Base-by-base conservation (phyloP, 1,140 invertebrate genomes). In the Calliopsis andreniformis region DNA sequence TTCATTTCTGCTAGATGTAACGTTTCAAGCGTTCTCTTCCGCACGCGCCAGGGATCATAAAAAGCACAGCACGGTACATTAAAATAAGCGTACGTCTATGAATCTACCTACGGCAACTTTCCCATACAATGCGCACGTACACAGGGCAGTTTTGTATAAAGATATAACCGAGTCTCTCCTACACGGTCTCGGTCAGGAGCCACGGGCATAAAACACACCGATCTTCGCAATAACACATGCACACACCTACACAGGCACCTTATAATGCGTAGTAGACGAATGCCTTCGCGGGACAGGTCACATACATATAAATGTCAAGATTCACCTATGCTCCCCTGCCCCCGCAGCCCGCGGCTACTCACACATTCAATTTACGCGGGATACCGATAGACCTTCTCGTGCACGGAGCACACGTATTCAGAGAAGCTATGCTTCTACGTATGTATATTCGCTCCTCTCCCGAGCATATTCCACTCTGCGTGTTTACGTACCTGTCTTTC, bases 281-380 rank as follows among this genome's bases (percentile, higher is more conserved):
- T 76, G 55, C 66, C 73, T 69, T 25, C 64, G 43, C 55, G 55
- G 53, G 66, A 76, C 73, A 76, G 66, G 64, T 76, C 73, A 43
- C 64, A 69, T 69, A 76, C 72, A 69, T 76, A 69, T 76, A 76
- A 69, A 76, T 76, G 73, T 76, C 73, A 76, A 51, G 73, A 76
- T 69, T 76, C 73, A 69, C 55, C 73, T 68, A 68, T 76, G 51
- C 69, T 56, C 45, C 43, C n/a, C 16, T 12, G 5, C 32, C 10
- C 30, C 3, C 62, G 8, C 28, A 18, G 18, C n/a, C 28, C 62
- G 8, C 14, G 51, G 10, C 72, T 53, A 58, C 72, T 67, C 64
- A 76, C 55, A 76, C 64, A 76, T 59, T 76, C 64, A 69, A 76
- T 76, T 76, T 42, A 47, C 72, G n/a, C 3, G 51, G n/a, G 39